Evolutionary conservation across 2,797 vertebrate genomes (phyloP).

Genomic region (Borostomias antarcticus): DNA sequence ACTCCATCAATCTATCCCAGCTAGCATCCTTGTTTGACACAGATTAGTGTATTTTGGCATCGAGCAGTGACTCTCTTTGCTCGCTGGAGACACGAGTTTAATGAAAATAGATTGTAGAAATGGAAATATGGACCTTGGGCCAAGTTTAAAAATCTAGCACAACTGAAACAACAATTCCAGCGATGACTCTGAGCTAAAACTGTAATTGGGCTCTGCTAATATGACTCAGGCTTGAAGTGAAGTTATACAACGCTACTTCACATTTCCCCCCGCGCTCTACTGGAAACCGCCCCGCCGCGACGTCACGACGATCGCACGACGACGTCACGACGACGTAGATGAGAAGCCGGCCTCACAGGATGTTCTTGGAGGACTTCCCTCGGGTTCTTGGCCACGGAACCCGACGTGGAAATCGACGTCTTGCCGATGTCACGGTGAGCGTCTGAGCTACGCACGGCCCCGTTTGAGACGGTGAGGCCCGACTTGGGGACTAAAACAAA

Average conservation of each 20-base stretch:
- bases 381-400: constrained; percentile 16
- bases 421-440: neutral
- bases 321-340: too few relatives aligned
- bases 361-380: neutral
- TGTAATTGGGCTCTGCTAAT: neutral
- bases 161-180: constrained; percentile 43
- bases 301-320: too few relatives aligned
- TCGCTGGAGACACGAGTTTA: constrained; percentile 48
- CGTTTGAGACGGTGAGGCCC: constrained; percentile 45
- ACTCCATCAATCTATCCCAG: constrained; percentile 27
- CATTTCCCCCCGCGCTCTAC: too few relatives aligned
- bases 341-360: too few relatives aligned
- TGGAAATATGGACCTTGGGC: constrained; percentile 54
- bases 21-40: constrained; percentile 53
- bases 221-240: neutral
- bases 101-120: constrained; percentile 61
- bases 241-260: too few relatives aligned
- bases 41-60: constrained; percentile 52
- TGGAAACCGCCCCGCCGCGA: too few relatives aligned
- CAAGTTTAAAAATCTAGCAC: constrained; percentile 52
- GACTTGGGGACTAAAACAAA: constrained; percentile 58
- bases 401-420: neutral
- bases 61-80: constrained; percentile 35
- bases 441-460: constrained; percentile 24
- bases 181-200: constrained; percentile 37